phyloP scores from a whole-genome alignment of 2,888 invertebrate genomes.

The Dione juno region DNA sequence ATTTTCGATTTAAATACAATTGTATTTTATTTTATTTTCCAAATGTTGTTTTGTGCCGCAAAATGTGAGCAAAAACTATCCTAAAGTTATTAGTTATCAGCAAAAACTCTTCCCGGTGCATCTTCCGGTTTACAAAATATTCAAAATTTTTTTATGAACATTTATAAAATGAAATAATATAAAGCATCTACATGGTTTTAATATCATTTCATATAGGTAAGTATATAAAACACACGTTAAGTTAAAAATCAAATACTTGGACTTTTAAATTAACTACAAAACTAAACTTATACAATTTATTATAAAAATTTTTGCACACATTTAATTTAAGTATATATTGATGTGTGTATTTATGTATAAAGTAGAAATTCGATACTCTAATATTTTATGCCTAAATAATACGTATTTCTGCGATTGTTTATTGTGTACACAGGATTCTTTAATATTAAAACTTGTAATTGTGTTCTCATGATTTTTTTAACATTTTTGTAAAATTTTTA shows the following conservation, averaged over 20 bases:
- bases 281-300: background rate
- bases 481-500: background rate
- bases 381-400: no score
- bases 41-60: conserved; percentile 50
- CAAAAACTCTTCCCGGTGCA: conserved; percentile 55
- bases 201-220: no score
- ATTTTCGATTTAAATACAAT: background rate
- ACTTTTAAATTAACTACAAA: background rate
- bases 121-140: conserved; percentile 55
- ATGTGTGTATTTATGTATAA: no score
- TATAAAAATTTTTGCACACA: background rate
- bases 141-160: conserved; percentile 17
- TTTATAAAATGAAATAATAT: background rate
- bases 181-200: no score
- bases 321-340: no score
- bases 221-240: background rate
- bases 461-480: background rate
- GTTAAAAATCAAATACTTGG: background rate
- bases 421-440: background rate
- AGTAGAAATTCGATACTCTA: no score
- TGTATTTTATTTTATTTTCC: conserved; percentile 31
- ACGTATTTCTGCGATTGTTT: no score
- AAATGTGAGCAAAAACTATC: conserved; percentile 59
- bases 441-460: background rate
- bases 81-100: conserved; percentile 52